Evolutionary conservation across 1,140 invertebrate species (phyloP).

Genomic region (Lasioglossum albipes): DNA sequence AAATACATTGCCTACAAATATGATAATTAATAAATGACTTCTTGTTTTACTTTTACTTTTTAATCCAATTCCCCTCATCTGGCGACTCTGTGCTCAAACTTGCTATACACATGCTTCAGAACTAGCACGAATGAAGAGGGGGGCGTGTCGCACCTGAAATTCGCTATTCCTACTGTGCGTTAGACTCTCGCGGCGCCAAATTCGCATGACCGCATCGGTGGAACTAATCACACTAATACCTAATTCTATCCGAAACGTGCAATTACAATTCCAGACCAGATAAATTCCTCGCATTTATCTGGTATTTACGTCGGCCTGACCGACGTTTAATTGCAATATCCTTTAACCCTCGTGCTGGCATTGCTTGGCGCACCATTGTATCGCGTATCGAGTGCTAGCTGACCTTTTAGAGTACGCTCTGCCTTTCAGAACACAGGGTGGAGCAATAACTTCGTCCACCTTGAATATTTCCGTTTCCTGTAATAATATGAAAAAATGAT

Average conservation of each 20-base stretch:
- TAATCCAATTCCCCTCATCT: no score
- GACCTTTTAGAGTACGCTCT: not conserved
- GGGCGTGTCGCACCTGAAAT: not conserved
- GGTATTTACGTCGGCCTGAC: conserved; percentile 4
- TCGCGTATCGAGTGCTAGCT: not conserved
- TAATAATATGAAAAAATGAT: no score
- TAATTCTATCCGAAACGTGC: conserved; percentile 23
- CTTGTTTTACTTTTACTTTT: no score
- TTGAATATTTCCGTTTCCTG: no score
- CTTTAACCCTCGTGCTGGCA: conserved; percentile 12
- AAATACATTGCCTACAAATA: no score
- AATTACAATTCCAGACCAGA: conserved; percentile 36
- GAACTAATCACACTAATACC: conserved; percentile 67
- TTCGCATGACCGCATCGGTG: conserved; percentile 63
- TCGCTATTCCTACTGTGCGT: not conserved
- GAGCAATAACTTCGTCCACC: no score
- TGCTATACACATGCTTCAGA: not conserved
- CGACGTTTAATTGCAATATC: conserved; percentile 9
- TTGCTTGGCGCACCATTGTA: not conserved
- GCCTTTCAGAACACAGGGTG: no score
- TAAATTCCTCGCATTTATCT: conserved; percentile 40
- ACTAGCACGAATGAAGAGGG: not conserved
- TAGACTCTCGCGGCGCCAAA: not conserved
- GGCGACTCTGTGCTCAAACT: no score
- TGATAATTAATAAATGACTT: no score